Percentiles rank a stretch among this genome's conserved stretches.
These are phyloP conservation scores for Dermolepida albohirtum DNA, from an alignment of 2,888 invertebrate species.

Conservation along the genomic window DNA sequence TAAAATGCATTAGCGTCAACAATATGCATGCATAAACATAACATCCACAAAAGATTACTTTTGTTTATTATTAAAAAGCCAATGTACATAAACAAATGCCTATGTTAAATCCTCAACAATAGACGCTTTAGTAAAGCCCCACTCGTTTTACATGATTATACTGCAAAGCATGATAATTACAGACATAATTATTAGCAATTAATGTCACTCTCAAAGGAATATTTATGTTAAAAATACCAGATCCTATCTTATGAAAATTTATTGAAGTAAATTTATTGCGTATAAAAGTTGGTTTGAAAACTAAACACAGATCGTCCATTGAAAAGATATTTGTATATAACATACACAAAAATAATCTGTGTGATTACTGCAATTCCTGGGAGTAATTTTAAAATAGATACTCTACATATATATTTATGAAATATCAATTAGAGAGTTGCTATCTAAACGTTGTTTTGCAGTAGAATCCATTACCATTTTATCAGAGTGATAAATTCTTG, in stretches of 20 bases:
- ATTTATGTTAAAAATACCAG: conserved; percentile 20
- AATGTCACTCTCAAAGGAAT: conserved; percentile 13
- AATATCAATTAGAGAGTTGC: conserved; percentile 6
- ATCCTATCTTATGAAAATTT: conserved; percentile 12
- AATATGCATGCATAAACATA: no score
- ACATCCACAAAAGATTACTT: no score
- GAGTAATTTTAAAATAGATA: conserved; percentile 10
- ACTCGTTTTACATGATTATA: not conserved
- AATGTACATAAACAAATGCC: no score
- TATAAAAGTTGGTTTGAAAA: conserved; percentile 23
- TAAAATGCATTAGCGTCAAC: no score
- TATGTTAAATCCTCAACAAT: no score
- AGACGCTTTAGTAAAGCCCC: no score
- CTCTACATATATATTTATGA: not conserved
- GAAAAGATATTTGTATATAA: not conserved
- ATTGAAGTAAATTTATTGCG: conserved; percentile 10
- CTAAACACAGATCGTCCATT: conserved; percentile 1
- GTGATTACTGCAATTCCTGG: conserved; percentile 4
- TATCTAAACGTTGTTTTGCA: not conserved
- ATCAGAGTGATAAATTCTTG: not conserved
- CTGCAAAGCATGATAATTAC: conserved; percentile 8
- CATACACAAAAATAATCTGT: not conserved
- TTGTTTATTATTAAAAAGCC: no score
- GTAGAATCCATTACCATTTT: not conserved
- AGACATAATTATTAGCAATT: not conserved